Evolutionary conservation across 2,797 vertebrate genomes (phyloP), one percentile per base, ranked within the genome.

Genomic region (Masticophis lateralis): DNA sequence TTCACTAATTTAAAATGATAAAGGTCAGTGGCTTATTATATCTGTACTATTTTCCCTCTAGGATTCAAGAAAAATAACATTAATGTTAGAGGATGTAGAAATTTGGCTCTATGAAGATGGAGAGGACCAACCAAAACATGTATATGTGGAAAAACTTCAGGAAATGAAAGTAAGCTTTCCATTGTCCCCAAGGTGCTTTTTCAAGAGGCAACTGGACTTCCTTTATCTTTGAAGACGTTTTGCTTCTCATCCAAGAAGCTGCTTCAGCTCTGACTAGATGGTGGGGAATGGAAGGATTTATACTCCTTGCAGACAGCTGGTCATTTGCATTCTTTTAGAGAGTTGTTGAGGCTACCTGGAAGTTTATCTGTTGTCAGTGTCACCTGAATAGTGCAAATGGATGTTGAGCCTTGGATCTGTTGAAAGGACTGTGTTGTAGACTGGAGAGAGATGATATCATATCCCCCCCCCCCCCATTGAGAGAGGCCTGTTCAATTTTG

Each of bases 51-150:
- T 61, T 93, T 87, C 60, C 13, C 12, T 25, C 57, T 93, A 99
- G 99, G 99, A 99, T 94, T 98, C 98, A 90, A 98, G 96, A 94
- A 98, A 98, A 90, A 97, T 99, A 93, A 97, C 98, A 3, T 96
- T 98, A 95, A 97, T 99, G 97, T 97, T 99, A 94, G 99, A 99
- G 96, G 98, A 99, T 96, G 99, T 98, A 27, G 99, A 99, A 98
- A 99, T 98, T 96, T 99, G 99, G 99, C 98, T 99, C 94, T 99
- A 99, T 96, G 99, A 99, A 97, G 99, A 99, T 79, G 99, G 99
- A 95, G 99, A 99, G 95, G 99, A 99, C 96, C 99, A 99, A 86
- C 98, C 98, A 91, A 99, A 99, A 96, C 98, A 99, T 93, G 96
- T 99, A 32, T 99, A 99, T 91, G 98, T 99, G 97, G 98, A 99